Evolutionary conservation across 2,797 vertebrate species (phyloP).

Genomic region (Leucoraja ocellata): DNA sequence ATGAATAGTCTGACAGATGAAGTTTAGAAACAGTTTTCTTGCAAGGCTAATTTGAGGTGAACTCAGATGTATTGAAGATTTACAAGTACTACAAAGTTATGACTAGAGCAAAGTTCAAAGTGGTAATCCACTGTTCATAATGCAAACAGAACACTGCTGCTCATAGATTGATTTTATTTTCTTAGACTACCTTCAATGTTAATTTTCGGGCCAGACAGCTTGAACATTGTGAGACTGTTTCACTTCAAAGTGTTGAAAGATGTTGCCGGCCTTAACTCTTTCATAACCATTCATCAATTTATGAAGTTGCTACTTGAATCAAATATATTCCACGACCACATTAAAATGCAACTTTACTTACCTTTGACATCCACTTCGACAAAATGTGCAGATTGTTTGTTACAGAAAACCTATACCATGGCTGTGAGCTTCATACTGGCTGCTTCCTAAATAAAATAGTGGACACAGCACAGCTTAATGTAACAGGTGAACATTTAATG

Average conservation of each 20-base stretch:
- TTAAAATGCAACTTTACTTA: neutral
- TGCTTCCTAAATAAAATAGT: neutral
- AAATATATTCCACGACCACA: constrained; percentile 5
- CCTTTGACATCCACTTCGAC: neutral
- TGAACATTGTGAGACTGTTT: constrained; percentile 60
- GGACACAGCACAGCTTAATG: neutral
- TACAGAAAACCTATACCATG: neutral
- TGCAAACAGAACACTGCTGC: constrained; percentile 51
- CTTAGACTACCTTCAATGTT: constrained; percentile 58
- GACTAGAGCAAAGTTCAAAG: constrained; percentile 64
- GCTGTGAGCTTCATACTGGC: neutral
- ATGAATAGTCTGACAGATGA: constrained; percentile 58
- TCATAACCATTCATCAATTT: neutral
- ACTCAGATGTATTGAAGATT: constrained; percentile 65
- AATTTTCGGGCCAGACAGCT: constrained; percentile 69
- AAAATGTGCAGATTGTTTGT: neutral
- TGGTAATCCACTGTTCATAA: constrained; percentile 57
- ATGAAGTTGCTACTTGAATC: neutral
- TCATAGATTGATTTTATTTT: constrained; percentile 46
- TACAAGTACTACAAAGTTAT: constrained; percentile 62
- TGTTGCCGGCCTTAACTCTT: constrained; percentile 73
- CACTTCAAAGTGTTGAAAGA: constrained; percentile 80
- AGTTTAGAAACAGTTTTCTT: constrained; percentile 55
- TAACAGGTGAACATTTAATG: constrained; percentile 4
- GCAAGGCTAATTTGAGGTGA: constrained; percentile 64